Base-by-base conservation (phyloP, 2,888 invertebrate species). In the Melinopterus prodromus region DNA sequence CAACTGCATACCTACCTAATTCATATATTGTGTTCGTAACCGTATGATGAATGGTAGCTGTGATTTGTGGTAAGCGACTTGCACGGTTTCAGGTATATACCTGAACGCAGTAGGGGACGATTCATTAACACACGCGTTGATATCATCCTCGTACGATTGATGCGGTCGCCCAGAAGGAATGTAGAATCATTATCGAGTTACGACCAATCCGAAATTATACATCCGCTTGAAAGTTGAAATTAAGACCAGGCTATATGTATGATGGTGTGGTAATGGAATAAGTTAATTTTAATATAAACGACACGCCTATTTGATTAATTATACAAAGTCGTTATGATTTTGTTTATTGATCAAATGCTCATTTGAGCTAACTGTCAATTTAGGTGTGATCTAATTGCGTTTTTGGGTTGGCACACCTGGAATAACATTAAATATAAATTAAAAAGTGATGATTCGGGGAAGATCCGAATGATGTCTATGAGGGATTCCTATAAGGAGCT, bases 11-110 rank as follows among this genome's bases (percentile, higher is more conserved):
- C 53, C 53, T 53, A 53, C 7, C 9, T 53, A 53, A 53, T 53
- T 53, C 53, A 53, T 53, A 53, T 53, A 53, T 53, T 53, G 53
- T 53, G 53, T 53, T 53, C 53, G 53, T 53, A 53, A 53, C 53
- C 53, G 53, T 53, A 53, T 53, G 53, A 53, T 53, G 53, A 53
- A 53, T 53, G 53, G 53, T 53, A 53, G 53, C 53, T 53, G 53
- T 53, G 53, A 53, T 53, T 53, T 53, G 53, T 53, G 53, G 53
- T 53, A 53, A 53, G 12, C 53, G 53, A 53, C 53, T 53, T 53
- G 53, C 53, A 1, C 53, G 53, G 53, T 2, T 53, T 7, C 53
- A 12, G 53, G 53, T 53, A 53, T 26, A 1, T 53, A 53, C 53
- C 53, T 53, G 2, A 53, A 7, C 53, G 53, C 53, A 9, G 53